A percentile compares a stretch with the other conserved stretches of the same genome.
Evolutionary conservation across 2,797 vertebrate species (phyloP).

Genomic region (Chloroceryle amazona): DNA sequence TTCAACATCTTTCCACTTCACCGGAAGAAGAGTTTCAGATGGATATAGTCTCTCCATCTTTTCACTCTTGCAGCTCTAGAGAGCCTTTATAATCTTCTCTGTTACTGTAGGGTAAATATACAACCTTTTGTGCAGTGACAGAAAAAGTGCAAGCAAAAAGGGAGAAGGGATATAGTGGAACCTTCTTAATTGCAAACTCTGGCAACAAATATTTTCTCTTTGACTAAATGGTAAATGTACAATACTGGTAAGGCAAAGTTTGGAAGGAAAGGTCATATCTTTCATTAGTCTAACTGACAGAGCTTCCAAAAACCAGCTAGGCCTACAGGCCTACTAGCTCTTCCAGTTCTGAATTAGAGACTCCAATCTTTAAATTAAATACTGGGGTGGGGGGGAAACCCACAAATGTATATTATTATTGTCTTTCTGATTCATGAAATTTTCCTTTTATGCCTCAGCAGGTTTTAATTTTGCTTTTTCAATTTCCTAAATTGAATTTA

Average conservation of each 20-base stretch:
- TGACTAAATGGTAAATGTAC: neutral
- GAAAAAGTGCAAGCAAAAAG: neutral
- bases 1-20: neutral
- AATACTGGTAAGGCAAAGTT: neutral
- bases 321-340: neutral
- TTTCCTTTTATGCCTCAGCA: constrained; percentile 69
- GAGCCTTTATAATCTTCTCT: neutral
- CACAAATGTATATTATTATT: neutral
- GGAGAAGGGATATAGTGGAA: neutral
- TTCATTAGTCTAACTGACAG: neutral
- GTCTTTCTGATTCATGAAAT: constrained; percentile 61
- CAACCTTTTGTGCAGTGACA: fast-evolving
- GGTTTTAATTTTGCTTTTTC: constrained; percentile 78
- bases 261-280: neutral
- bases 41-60: neutral
- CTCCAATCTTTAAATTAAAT: neutral
- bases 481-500: constrained; percentile 73
- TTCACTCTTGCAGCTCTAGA: neutral
- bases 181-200: neutral
- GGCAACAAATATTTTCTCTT: neutral
- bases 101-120: neutral
- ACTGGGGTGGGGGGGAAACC: neutral
- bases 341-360: neutral
- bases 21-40: neutral
- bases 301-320: neutral